A percentile compares a stretch with the other conserved stretches of the same genome.
These are phyloP conservation scores for Heliconius nattereri DNA, from an alignment of 1,140 invertebrate species.

Conservation along the genomic window DNA sequence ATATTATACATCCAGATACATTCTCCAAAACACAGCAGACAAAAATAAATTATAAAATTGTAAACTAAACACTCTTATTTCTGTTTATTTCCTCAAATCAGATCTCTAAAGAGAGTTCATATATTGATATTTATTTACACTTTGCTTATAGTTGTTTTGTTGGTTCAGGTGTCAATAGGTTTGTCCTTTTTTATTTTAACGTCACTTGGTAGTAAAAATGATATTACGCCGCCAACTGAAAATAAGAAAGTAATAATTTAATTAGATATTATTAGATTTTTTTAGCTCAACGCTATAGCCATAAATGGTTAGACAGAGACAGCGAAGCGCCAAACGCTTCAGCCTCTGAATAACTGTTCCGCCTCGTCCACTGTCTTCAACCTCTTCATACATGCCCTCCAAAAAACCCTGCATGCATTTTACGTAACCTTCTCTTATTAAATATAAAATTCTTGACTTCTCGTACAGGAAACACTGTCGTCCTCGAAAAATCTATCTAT, in stretches of 20 bases:
- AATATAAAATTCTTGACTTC: too few relatives aligned
- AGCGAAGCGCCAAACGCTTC: too few relatives aligned
- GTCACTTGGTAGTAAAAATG: conserved; percentile 54
- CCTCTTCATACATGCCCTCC: too few relatives aligned
- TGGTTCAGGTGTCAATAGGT: neutral
- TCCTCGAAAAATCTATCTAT: too few relatives aligned
- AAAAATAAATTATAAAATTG: neutral
- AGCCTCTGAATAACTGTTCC: too few relatives aligned
- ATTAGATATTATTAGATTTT: neutral
- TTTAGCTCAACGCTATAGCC: too few relatives aligned
- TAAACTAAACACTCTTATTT: neutral
- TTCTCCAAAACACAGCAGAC: too few relatives aligned
- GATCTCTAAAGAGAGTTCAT: neutral
- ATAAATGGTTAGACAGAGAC: too few relatives aligned
- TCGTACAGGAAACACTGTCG: too few relatives aligned
- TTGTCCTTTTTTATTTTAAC: neutral
- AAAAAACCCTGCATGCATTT: too few relatives aligned
- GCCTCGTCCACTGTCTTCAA: too few relatives aligned
- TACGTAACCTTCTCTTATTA: too few relatives aligned
- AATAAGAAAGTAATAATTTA: conserved; percentile 30
- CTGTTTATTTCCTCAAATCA: neutral
- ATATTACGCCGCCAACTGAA: conserved; percentile 56
- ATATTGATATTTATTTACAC: neutral
- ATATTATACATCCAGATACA: neutral
- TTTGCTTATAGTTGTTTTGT: neutral